Percentiles rank a stretch among this genome's conserved stretches.
phyloP scores from a whole-genome alignment of 2,113 vertebrate genomes.

The Labeo catla region DNA sequence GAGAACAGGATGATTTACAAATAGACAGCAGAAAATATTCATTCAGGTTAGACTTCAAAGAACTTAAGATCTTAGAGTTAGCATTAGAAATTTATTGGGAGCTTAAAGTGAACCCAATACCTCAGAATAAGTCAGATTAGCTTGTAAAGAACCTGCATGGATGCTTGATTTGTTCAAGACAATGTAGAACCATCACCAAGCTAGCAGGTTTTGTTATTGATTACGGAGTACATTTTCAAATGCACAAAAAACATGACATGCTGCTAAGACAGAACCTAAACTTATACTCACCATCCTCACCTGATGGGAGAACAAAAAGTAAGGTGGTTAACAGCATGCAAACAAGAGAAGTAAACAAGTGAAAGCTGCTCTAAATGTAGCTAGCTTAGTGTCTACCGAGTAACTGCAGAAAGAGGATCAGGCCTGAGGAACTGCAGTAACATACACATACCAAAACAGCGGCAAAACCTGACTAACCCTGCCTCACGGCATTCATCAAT shows the following conservation, averaged over 20 bases:
- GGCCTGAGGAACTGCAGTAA: neutral
- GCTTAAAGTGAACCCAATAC: neutral
- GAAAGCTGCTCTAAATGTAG: constrained; percentile 27
- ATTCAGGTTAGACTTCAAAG: neutral
- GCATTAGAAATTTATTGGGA: neutral
- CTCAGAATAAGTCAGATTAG: neutral
- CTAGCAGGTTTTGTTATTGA: neutral
- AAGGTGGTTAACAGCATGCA: neutral
- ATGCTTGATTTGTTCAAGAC: neutral
- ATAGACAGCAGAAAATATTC: neutral
- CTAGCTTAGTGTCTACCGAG: neutral
- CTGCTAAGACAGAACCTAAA: neutral
- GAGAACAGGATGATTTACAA: neutral
- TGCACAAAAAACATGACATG: neutral
- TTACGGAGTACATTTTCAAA: too few relatives aligned
- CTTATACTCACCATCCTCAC: constrained; percentile 27
- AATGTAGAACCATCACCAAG: neutral
- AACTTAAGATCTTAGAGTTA: neutral
- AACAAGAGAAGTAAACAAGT: neutral
- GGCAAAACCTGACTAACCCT: neutral
- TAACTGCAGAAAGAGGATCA: constrained; percentile 23
- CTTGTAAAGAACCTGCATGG: neutral
- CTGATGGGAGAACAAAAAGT: constrained; percentile 14
- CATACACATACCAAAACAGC: neutral
- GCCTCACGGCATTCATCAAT: neutral